phyloP scores from a whole-genome alignment of 2,888 invertebrate species.

The Temnothorax rugatulus region DNA sequence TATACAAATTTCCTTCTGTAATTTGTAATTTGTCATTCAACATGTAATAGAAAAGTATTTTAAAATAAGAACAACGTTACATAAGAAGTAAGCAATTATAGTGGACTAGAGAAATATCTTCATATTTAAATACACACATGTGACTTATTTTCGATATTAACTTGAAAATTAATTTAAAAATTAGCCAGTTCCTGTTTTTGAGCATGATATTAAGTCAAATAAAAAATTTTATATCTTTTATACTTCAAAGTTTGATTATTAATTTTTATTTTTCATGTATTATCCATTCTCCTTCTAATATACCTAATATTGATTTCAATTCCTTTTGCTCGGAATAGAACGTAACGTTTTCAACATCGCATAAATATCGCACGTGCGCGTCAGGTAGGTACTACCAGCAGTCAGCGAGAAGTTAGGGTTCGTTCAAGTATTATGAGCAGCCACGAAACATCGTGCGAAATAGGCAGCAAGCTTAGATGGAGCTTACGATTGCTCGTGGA shows the following conservation, averaged over 20 bases:
- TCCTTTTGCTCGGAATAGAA: neutral
- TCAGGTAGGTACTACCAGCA: neutral
- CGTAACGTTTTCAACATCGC: neutral
- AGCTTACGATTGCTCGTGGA: conserved; percentile 73
- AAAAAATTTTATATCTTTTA: neutral
- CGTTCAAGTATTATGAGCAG: conserved; percentile 49
- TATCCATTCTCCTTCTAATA: neutral
- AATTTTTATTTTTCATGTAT: neutral
- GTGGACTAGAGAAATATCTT: neutral
- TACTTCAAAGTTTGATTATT: neutral
- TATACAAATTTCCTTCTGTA: neutral
- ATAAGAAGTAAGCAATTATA: neutral
- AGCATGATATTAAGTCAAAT: neutral
- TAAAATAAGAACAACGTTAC: neutral
- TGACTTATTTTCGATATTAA: neutral
- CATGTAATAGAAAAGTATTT: neutral
- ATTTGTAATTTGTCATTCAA: neutral
- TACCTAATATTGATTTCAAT: neutral
- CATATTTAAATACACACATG: neutral
- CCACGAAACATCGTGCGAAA: conserved; percentile 69
- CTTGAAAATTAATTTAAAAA: neutral
- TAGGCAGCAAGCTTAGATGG: conserved; percentile 70
- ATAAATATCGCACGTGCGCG: neutral
- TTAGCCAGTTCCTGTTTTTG: neutral
- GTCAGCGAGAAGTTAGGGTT: conserved; percentile 32